Evolutionary conservation across 2,888 invertebrate species (phyloP).

Genomic region (Eupithecia subumbrata): DNA sequence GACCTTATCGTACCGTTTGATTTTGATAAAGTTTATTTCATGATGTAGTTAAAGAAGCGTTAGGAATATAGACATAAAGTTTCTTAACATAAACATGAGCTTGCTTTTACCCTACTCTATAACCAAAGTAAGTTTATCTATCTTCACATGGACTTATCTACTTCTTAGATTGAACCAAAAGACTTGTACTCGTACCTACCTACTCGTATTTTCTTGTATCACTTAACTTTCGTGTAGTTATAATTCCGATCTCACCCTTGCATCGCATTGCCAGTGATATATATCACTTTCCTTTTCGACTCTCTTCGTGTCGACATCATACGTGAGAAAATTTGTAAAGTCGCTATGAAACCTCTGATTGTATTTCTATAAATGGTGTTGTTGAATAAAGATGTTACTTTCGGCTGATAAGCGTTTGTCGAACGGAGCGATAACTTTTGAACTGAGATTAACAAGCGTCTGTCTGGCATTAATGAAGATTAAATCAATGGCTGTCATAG

Average conservation of each 20-base stretch:
- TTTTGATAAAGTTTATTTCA: slow-evolving; percentile 1
- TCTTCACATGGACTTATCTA: background rate
- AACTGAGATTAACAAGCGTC: background rate
- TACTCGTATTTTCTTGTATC: slow-evolving; percentile 5
- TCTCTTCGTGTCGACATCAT: slow-evolving; percentile 63
- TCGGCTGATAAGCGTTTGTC: background rate
- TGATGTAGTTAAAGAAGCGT: background rate
- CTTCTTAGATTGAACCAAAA: background rate
- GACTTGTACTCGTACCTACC: background rate
- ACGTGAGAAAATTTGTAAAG: slow-evolving; percentile 53
- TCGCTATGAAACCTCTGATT: slow-evolving; percentile 18
- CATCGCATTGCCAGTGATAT: slow-evolving; percentile 58
- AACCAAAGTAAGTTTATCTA: background rate
- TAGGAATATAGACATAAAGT: background rate
- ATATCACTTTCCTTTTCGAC: slow-evolving; percentile 65
- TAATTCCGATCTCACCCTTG: slow-evolving; percentile 56
- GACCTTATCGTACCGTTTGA: background rate
- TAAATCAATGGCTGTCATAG: background rate
- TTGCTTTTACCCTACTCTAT: background rate
- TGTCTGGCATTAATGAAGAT: background rate
- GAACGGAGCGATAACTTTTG: background rate
- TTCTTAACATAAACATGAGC: background rate
- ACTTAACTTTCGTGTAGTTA: slow-evolving; percentile 47
- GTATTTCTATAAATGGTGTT: slow-evolving; percentile 37
- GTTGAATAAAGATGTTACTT: slow-evolving; percentile 21